A percentile compares a stretch with the other conserved stretches of the same genome.
Conservation (phyloP, 23 tunicate genomes). For the Trididemnum miniatum region DNA sequence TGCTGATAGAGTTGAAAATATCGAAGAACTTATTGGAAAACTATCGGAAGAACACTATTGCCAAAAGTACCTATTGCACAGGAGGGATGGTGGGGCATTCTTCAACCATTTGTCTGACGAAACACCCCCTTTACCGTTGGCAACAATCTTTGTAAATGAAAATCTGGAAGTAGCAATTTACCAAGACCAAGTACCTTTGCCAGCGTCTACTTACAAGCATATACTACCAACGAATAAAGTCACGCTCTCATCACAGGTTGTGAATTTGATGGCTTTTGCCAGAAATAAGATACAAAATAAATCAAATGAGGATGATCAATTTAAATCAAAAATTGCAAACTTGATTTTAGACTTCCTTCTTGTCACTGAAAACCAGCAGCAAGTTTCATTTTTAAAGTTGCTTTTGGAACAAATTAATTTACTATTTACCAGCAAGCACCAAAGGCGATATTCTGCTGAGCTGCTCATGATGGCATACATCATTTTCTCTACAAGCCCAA, state of each 20-base stretch:
- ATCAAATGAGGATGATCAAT: neutral
- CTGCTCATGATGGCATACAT: slow-evolving; percentile 12
- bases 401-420: slow-evolving; percentile 16
- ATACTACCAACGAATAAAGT: slow-evolving; percentile 8
- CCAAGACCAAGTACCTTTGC: neutral
- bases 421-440: neutral
- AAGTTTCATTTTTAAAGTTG: slow-evolving; percentile 16
- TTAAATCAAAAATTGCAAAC: slow-evolving; percentile 4
- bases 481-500: slow-evolving; percentile 11
- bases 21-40: slow-evolving; percentile 11
- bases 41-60: slow-evolving; percentile 9
- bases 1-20: neutral
- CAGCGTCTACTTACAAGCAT: slow-evolving; percentile 9
- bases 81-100: neutral
- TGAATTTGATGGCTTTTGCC: slow-evolving; percentile 16
- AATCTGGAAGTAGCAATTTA: slow-evolving; percentile 9
- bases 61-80: slow-evolving; percentile 14
- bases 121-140: neutral
- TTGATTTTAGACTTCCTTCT: slow-evolving; percentile 6
- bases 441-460: slow-evolving; percentile 8
- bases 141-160: slow-evolving; percentile 14
- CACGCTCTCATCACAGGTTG: neutral
- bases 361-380: neutral
- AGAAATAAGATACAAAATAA: neutral
- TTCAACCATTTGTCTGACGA: slow-evolving; percentile 14